A percentile compares a stretch with the other conserved stretches of the same genome.
Conservation (phyloP, 2,888 invertebrate genomes). For the Rambutsinella grinnellia region DNA sequence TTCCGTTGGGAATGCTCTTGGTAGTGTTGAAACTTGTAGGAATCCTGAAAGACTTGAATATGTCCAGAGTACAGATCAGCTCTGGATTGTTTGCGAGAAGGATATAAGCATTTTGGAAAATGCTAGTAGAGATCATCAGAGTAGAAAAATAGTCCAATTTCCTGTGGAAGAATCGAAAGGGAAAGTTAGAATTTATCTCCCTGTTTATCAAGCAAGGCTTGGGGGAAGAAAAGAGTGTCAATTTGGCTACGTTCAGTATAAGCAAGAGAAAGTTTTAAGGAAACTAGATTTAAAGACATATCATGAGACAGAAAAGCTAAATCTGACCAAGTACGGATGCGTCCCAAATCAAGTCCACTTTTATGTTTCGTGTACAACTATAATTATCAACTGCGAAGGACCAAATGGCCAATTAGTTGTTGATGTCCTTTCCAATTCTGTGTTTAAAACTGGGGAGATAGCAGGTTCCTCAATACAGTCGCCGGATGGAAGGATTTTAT, state of each 20-base stretch:
- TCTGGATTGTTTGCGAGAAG: slow-evolving; percentile 40
- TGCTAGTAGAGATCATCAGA: slow-evolving; percentile 38
- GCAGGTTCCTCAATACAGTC: slow-evolving; percentile 36
- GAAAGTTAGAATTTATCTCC: slow-evolving; percentile 41
- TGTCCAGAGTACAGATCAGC: slow-evolving; percentile 37
- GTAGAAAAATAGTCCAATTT: slow-evolving; percentile 50
- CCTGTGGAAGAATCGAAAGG: no score
- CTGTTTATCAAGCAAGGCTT: slow-evolving; percentile 45
- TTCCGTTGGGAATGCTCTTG: slow-evolving; percentile 36
- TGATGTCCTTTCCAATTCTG: slow-evolving; percentile 38
- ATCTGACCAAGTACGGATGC: slow-evolving; percentile 46
- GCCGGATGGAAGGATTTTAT: slow-evolving; percentile 37
- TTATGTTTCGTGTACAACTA: slow-evolving; percentile 43
- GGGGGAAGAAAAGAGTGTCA: no score
- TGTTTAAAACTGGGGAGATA: slow-evolving; percentile 40
- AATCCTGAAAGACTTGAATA: slow-evolving; percentile 28
- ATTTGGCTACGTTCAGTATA: no score
- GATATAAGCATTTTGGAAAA: slow-evolving; percentile 42
- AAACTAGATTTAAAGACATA: slow-evolving; percentile 50
- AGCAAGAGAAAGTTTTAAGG: no score
- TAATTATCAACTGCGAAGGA: slow-evolving; percentile 35
- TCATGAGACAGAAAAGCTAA: slow-evolving; percentile 34
- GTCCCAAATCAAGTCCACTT: slow-evolving; percentile 47
- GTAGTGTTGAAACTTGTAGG: slow-evolving; percentile 31
- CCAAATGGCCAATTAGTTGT: slow-evolving; percentile 41